Base-by-base conservation (phyloP, 2,888 invertebrate genomes). In the Athrips mouffetella region DNA sequence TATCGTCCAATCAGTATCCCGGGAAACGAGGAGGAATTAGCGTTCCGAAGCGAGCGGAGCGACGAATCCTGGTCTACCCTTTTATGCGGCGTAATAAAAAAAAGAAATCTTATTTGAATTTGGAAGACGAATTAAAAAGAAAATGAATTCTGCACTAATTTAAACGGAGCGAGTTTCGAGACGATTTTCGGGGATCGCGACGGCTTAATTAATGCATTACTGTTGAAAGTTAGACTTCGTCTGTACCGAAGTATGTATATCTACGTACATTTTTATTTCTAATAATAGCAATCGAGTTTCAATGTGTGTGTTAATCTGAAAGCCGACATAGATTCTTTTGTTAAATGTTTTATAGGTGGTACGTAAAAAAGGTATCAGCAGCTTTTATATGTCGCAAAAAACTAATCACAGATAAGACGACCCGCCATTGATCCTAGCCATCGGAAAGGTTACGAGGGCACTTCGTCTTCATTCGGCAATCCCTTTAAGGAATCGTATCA, bases 401-500 rank as follows among this genome's bases (percentile, higher is more conserved):
- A 76, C 78, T 78, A 81, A 85, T 84, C 80, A 76, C 72, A 76
- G 77, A 80, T 82, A 80, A 80, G 73, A 68, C 60, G 53, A 59
- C 63, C 70, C 73, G 69, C 70, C 75, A 74, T 75, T 76, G 77
- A 80, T 80, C 77, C 73, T 70, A 58, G 63, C 73, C 72, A 77
- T 80, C 70, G 76, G 73, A 77, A 76, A 86, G 81, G 81, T 82
- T 80, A 73, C 75, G 69, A 65, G 72, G 73, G 76, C 76, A 83
- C 81, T 84, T 82, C 79, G 74, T 85, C 83, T 85, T 86, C 77
- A 84, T 86, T 86, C 80, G 77, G 68, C 73, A 81, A 82, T 83
- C 83, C 83, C 85, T 88, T 88, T 85, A 85, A 85, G 85, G 80
- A 79, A 82, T 80, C 85, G 82, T 84, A 85, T 86, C 82, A 80